Evolutionary conservation across 2,888 invertebrate genomes (phyloP), one percentile per base, ranked within the genome.

Genomic region (Nomada hirtipes): DNA sequence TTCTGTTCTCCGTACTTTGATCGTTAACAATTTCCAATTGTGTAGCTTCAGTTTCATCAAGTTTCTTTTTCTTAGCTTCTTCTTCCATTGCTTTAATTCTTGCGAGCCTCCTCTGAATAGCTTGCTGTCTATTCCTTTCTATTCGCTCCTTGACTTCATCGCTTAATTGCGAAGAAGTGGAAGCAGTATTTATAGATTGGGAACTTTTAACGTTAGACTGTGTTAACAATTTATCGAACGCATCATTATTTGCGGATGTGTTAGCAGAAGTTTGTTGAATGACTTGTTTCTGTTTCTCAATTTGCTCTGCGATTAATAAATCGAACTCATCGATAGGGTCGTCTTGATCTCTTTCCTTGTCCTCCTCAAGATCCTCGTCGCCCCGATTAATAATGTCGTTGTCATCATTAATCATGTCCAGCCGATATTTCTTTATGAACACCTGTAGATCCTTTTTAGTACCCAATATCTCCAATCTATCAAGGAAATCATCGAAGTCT

Each of bases 401-500:
- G 44, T 93, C 91, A 0, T 87, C 84, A n/a, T 79, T 88, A 60
- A 94, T 94, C 94, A 96, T 95, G 89, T 96, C 96, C 90, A 95
- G 95, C 88, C 96, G 95, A 90, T 96, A 96, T 93, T 95, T 96
- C 68, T 95, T 95, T 65, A 97, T 94, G 84, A 96, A 96, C 0
- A 96, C 96, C 94, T 97, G 96, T 18, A 98, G 96, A 60, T 96
- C 95, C 90, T 96, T 97, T 91, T 98, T 98, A 68, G 95, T 95
- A 0, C 98, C 98, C 0, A 99, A 94, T 79, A 96, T 96, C 92
- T 98, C 98, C 26, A 97, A 94, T 91, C 95, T 95, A n/a, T 95
- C 95, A 3, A 99, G 94, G 84, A 97, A 97, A 93, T 98, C 98
- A 91, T 97, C 97, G 94, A 99, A 99, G 18, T 96, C 95, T 91